phyloP scores from a whole-genome alignment of 2,888 invertebrate genomes.

The Mesodorylaimus sp. region DNA sequence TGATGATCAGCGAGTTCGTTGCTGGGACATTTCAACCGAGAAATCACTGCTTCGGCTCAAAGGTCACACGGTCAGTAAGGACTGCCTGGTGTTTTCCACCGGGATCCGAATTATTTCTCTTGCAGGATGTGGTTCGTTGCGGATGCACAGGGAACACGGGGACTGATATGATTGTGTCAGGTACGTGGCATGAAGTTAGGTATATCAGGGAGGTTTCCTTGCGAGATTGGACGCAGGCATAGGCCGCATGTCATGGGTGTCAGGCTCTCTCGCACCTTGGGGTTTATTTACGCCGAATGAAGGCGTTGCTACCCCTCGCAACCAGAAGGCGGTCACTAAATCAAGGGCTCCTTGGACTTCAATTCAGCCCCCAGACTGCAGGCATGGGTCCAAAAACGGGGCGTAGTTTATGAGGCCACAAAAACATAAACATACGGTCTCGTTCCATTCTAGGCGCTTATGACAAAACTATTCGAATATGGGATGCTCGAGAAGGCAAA shows the following conservation, averaged over 20 bases:
- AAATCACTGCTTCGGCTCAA: not conserved
- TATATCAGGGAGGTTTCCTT: too few species aligned
- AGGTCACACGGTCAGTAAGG: slow-evolving; percentile 4
- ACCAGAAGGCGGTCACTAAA: too few species aligned
- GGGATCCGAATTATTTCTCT: not conserved
- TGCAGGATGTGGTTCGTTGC: slow-evolving; percentile 19
- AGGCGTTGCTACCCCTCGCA: too few species aligned
- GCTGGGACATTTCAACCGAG: slow-evolving; percentile 13
- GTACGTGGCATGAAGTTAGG: not conserved
- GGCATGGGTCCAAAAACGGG: too few species aligned
- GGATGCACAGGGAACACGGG: slow-evolving; percentile 16
- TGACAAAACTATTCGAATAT: slow-evolving; percentile 67
- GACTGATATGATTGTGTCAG: slow-evolving; percentile 19
- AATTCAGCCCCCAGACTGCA: too few species aligned
- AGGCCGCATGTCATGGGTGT: too few species aligned
- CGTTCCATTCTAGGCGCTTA: slow-evolving; percentile 43
- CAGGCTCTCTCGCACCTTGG: too few species aligned
- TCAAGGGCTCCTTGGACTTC: too few species aligned
- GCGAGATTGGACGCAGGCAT: too few species aligned
- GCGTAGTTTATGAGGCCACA: too few species aligned
- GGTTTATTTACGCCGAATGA: too few species aligned
- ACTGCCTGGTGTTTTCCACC: not conserved
- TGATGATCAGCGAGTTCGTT: slow-evolving; percentile 23
- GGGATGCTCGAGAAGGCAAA: slow-evolving; percentile 53
- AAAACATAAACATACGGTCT: too few species aligned